Conservation (phyloP, 2,888 invertebrate species). For the Drosophila siamana region DNA sequence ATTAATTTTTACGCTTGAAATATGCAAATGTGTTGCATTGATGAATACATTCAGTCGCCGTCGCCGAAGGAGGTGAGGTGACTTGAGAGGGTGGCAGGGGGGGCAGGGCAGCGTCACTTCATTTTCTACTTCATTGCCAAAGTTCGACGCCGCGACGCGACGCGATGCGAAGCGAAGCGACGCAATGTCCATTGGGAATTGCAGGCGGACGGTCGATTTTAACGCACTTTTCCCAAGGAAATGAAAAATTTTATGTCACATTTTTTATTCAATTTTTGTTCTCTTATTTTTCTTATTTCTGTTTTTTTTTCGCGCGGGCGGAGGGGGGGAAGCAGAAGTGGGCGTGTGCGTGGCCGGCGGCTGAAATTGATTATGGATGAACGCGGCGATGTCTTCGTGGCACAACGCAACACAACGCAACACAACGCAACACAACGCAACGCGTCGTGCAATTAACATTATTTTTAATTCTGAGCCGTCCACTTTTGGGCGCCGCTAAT, state of each 20-base stretch:
- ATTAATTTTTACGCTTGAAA: conserved; percentile 85
- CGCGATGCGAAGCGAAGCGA: not conserved
- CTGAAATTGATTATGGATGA: conserved; percentile 84
- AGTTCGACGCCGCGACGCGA: conserved; percentile 41
- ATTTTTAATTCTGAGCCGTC: conserved; percentile 74
- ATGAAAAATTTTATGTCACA: conserved; percentile 83
- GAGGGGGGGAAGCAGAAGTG: too few species aligned
- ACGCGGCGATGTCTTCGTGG: conserved; percentile 44
- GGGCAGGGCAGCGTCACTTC: conserved; percentile 72
- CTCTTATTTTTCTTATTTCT: conserved; percentile 47
- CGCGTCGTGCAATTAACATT: conserved; percentile 78
- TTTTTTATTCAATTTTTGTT: conserved; percentile 70
- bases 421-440: too few species aligned
- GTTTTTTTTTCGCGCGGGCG: conserved; percentile 1
- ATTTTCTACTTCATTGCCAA: conserved; percentile 82
- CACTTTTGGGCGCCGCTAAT: conserved; percentile 72
- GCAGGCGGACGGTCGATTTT: conserved; percentile 44
- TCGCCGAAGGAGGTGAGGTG: conserved; percentile 13
- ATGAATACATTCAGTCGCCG: conserved; percentile 78
- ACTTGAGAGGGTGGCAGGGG: not conserved
- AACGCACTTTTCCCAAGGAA: conserved; percentile 66
- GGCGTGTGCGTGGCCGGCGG: conserved; percentile 69
- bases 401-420: too few species aligned
- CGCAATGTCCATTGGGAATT: conserved; percentile 72
- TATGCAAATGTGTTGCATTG: conserved; percentile 84